Evolutionary conservation across 2,888 invertebrate genomes (phyloP), one percentile per base, ranked within the genome.

Genomic region (Lasioglossum calceatum): DNA sequence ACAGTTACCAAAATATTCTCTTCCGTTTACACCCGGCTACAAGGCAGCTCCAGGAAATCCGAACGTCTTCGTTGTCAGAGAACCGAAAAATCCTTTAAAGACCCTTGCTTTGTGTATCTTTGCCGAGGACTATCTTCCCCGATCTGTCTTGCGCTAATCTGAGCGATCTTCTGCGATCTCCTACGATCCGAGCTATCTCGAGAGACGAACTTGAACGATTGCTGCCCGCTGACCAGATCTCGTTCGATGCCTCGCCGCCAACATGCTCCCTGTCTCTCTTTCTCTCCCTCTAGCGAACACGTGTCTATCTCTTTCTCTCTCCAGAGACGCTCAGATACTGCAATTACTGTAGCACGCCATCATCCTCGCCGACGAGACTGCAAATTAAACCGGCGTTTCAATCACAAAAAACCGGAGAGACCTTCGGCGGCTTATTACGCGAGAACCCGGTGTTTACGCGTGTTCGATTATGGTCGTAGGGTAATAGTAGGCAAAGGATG

Each of bases 351-450:
- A 61, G 82, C 74, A 72, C 86, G 82, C 77, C 87, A 90, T 88
- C 87, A 90, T 88, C 82, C 61, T 82, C 79, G 79, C 84, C 81
- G 77, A 80, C 85, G 79, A 81, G 79, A 81, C 89, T 90, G 90
- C 61, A 88, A 91, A 85, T 84, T 81, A 84, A 86, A 84, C 27
- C 47, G 36, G 27, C 12, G 54, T 32, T 78, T 70, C 73, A 50
- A 42, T 74, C n/a, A 77, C 42, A 74, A 78, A 74, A 71, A 77
- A n/a, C n/a, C n/a, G 14, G 4, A n/a, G n/a, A 16, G 36, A 61
- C 32, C 19, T 23, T 54, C 64, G 27, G 7, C 67, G 77, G 27
- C 12, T 76, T 36, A 70, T 44, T 44, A 61, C 70, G 70, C 70
- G 70, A n/a, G 42, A 70, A 67, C 71, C 42, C 72, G 44, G 44